Conservation (phyloP, 2,797 vertebrate species). For the Sardinella longiceps region DNA sequence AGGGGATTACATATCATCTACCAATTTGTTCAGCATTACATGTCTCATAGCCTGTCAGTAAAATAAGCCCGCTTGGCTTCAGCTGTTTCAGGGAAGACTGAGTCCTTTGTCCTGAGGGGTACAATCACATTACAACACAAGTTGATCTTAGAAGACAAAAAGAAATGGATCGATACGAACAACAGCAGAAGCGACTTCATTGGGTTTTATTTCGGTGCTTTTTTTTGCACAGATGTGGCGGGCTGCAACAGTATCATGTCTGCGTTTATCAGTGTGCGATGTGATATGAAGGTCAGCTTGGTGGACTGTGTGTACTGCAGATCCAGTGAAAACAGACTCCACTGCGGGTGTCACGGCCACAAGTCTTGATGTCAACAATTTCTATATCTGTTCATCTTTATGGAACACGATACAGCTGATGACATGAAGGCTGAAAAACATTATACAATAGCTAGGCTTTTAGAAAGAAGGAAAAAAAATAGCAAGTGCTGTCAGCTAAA, state of each 20-base stretch:
- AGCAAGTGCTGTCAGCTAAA: not conserved
- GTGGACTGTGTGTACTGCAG: slow-evolving; percentile 33
- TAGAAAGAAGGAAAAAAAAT: not conserved
- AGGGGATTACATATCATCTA: slow-evolving; percentile 8
- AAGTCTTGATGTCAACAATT: slow-evolving; percentile 39
- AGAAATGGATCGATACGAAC: slow-evolving; percentile 43
- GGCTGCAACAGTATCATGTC: slow-evolving; percentile 20
- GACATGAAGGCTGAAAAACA: slow-evolving; percentile 28
- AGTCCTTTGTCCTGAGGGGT: slow-evolving; percentile 44
- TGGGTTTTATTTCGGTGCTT: slow-evolving; percentile 45
- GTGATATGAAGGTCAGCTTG: slow-evolving; percentile 45
- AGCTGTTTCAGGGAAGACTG: slow-evolving; percentile 30
- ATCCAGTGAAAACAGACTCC: slow-evolving; percentile 17
- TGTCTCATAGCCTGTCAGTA: slow-evolving; percentile 16
- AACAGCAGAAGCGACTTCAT: slow-evolving; percentile 43
- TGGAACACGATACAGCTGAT: slow-evolving; percentile 25
- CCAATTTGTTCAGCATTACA: slow-evolving; percentile 19
- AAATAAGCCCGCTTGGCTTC: slow-evolving; percentile 22
- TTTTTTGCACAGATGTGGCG: slow-evolving; percentile 14
- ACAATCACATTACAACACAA: slow-evolving; percentile 53
- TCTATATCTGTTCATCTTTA: slow-evolving; percentile 30
- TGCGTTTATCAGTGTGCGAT: slow-evolving; percentile 35
- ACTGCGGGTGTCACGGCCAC: not conserved
- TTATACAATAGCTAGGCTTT: slow-evolving; percentile 20
- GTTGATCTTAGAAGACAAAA: slow-evolving; percentile 51